Percentiles rank a stretch among this genome's conserved stretches.
phyloP scores from a whole-genome alignment of 2,113 vertebrate species.

The Pyxicephalus adspersus region DNA sequence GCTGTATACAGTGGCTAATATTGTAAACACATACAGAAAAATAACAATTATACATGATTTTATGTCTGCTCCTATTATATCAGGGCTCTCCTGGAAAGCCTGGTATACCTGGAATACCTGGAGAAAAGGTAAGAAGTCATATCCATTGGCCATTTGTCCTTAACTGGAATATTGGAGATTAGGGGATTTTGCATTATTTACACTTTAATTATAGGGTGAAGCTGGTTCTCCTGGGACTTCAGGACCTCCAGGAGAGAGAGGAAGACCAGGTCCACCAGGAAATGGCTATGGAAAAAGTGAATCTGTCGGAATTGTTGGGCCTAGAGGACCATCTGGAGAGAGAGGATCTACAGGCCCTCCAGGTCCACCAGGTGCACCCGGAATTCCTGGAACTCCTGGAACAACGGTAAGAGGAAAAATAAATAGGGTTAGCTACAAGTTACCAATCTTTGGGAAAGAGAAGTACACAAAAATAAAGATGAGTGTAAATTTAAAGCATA shows the following conservation, averaged over 20 bases:
- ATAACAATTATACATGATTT: neutral
- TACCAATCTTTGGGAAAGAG: no score
- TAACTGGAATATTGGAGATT: neutral
- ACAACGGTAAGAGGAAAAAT: constrained; percentile 77
- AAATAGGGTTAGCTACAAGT: no score
- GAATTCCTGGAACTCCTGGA: constrained; percentile 81
- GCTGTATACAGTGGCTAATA: no score
- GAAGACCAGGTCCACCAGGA: constrained; percentile 86
- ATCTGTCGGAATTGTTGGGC: constrained; percentile 82
- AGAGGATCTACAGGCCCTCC: constrained; percentile 81
- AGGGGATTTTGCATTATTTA: neutral
- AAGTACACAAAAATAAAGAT: no score
- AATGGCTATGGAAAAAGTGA: constrained; percentile 81
- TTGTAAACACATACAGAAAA: no score
- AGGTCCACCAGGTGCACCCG: constrained; percentile 75
- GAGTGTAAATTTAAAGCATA: no score
- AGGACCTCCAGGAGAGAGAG: constrained; percentile 76
- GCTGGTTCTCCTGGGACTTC: constrained; percentile 64
- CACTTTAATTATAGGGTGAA: constrained; percentile 78
- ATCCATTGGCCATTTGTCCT: neutral
- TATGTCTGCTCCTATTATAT: neutral
- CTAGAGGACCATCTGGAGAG: constrained; percentile 83
- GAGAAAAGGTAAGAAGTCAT: constrained; percentile 81
- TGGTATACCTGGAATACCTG: constrained; percentile 75
- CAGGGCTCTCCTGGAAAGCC: constrained; percentile 84